These are phyloP conservation scores for Butastur rufipennis DNA, from an alignment of 2,113 vertebrate genomes.

Conservation along the genomic window DNA sequence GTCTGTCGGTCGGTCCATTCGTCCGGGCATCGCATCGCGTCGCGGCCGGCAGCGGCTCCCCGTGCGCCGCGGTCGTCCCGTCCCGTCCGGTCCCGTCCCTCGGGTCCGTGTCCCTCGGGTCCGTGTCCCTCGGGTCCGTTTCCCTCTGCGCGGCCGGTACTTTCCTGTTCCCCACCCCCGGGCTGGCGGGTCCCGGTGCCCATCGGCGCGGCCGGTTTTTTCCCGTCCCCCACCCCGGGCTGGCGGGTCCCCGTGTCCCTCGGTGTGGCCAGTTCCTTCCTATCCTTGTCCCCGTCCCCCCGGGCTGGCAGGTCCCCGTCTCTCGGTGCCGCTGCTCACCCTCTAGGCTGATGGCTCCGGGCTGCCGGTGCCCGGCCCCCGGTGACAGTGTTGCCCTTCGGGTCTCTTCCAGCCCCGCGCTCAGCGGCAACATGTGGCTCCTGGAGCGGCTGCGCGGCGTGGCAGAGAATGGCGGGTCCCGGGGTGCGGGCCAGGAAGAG, in stretches of 20 bases:
- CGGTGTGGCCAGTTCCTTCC: not conserved
- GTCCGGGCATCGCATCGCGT: not conserved
- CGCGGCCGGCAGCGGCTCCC: not conserved
- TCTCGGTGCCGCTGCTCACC: not conserved
- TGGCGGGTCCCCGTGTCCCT: not conserved
- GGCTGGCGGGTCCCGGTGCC: not conserved
- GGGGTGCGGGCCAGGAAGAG: slow-evolving; percentile 70
- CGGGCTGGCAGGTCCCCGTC: not conserved
- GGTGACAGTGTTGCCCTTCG: not conserved
- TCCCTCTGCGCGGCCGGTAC: not conserved
- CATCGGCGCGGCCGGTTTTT: not conserved
- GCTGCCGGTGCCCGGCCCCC: not conserved
- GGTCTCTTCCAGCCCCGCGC: not conserved
- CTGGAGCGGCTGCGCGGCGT: slow-evolving; percentile 90
- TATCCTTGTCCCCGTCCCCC: not conserved
- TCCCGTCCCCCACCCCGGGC: not conserved
- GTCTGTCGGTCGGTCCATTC: not conserved
- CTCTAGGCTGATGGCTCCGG: not conserved
- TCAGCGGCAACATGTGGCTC: slow-evolving; percentile 84
- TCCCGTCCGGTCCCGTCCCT: not conserved
- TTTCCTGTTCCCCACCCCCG: not conserved
- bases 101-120: not conserved
- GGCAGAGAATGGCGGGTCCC: slow-evolving; percentile 79
- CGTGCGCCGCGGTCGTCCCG: not conserved
- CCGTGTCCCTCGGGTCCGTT: not conserved